Conservation (phyloP, 1,140 invertebrate species). For the Scylla paramamosain region DNA sequence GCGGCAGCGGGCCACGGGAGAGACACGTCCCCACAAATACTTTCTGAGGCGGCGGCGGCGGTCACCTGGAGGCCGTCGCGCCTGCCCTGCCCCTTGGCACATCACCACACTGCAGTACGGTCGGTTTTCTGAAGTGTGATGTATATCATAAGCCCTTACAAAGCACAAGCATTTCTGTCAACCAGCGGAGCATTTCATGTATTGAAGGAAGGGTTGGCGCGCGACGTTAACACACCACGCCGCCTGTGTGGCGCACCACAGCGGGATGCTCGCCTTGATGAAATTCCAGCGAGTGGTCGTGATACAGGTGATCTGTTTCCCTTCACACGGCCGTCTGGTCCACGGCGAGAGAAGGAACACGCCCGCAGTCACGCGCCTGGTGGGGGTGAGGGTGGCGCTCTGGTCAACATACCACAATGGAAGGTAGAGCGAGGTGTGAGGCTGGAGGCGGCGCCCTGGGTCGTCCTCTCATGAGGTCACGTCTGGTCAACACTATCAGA, state of each 20-base stretch:
- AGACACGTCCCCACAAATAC: conserved; percentile 67
- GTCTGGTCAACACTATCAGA: conserved; percentile 52
- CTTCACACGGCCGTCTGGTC: background rate
- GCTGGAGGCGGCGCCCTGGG: background rate
- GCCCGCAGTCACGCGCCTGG: background rate
- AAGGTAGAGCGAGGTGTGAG: background rate
- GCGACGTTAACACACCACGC: too few relatives aligned
- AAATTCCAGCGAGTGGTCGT: too few relatives aligned
- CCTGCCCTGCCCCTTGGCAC: background rate
- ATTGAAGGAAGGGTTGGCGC: too few relatives aligned
- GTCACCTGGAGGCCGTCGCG: background rate
- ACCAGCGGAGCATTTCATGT: too few relatives aligned
- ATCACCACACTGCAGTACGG: too few relatives aligned
- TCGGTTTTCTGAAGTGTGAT: too few relatives aligned
- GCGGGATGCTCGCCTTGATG: too few relatives aligned
- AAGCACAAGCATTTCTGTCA: too few relatives aligned
- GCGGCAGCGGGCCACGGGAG: conserved; percentile 23
- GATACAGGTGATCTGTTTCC: background rate
- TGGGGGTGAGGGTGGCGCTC: background rate
- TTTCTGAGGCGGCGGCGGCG: background rate
- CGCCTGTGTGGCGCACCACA: too few relatives aligned
- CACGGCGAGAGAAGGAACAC: background rate
- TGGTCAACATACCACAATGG: background rate
- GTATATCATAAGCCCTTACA: too few relatives aligned
- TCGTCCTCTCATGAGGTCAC: conserved; percentile 41